Base-by-base conservation (phyloP, 2,113 vertebrate species). In the Seriola dumerili region DNA sequence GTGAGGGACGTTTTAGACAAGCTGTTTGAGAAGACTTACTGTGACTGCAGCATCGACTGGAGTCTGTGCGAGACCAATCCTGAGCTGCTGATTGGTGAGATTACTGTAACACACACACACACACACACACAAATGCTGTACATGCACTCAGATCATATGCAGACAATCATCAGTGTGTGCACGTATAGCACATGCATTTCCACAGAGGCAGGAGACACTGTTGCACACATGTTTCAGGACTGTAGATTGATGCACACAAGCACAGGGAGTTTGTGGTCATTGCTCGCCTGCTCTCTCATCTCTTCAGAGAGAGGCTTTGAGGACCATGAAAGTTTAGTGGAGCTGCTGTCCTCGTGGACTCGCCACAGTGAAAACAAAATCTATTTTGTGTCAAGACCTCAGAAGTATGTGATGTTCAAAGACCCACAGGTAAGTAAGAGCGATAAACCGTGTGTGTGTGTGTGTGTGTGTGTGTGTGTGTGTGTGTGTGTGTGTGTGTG, bases 21-120 rank as follows among this genome's bases (percentile, higher is more conserved):
- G 78, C 94, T 98, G 59, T 98, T 97, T 89, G 97, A 98, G 94
- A 99, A 98, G 90, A 98, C 97, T 0, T 96, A 98, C 34, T 99
- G 97, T 0, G 96, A 98, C 92, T 94, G 94, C 89, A 96, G 83
- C 0, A 83, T 97, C 0, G 93, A 97, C 87, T 99, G 98, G 98
- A 96, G 96, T 85, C 94, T 99, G 71, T 97, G 96, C 90, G 98
- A 99, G 94, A 93, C 91, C 81, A 97, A 97, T 77, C 96, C 97
- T 0, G 97, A 98, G 55, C 92, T 99, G 59, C 96, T 97, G 77
- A 97, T 95, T 0, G 97, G 98, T 99, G 85, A 96, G 96, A 46
- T 9, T 1, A 57, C 57, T 50, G 19, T 4, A 25, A 38, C 5
- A 63, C 8, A 59, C 29, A 46, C 55, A 66, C 13, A 65, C 32